phyloP scores from a whole-genome alignment of 2,888 invertebrate species.

The Chymomyza procnemis region DNA sequence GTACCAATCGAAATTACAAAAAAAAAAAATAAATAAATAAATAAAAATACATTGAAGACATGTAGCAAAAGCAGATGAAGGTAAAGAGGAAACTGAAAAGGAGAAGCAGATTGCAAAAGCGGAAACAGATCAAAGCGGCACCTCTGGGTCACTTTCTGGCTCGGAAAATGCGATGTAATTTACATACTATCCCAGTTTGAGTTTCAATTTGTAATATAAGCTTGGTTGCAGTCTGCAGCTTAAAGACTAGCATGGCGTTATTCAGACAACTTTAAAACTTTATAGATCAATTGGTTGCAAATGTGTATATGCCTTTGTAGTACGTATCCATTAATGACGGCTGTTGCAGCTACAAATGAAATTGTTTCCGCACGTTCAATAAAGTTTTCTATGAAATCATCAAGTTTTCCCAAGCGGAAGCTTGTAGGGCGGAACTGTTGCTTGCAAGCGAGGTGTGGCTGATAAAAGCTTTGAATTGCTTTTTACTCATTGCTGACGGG shows the following conservation, averaged over 20 bases:
- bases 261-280: background rate
- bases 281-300: background rate
- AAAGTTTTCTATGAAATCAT: conserved; percentile 73
- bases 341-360: conserved; percentile 55
- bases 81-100: conserved; percentile 5
- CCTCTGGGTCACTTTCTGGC: conserved; percentile 3
- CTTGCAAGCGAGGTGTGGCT: background rate
- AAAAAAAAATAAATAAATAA: too few species aligned
- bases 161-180: background rate
- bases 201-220: background rate
- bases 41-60: background rate
- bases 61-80: background rate
- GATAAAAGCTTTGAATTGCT: background rate
- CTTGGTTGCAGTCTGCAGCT: background rate
- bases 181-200: too few species aligned
- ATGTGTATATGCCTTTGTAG: background rate
- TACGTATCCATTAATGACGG: background rate
- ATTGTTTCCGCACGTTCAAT: conserved; percentile 71
- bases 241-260: background rate
- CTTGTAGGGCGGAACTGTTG: conserved; percentile 68
- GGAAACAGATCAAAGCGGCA: conserved; percentile 46
- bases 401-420: conserved; percentile 65
- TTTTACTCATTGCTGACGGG: background rate
- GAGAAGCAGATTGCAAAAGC: conserved; percentile 10
- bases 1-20: conserved; percentile 45